Conservation (phyloP, 2,888 invertebrate species). For the Macrophya alboannulata region DNA sequence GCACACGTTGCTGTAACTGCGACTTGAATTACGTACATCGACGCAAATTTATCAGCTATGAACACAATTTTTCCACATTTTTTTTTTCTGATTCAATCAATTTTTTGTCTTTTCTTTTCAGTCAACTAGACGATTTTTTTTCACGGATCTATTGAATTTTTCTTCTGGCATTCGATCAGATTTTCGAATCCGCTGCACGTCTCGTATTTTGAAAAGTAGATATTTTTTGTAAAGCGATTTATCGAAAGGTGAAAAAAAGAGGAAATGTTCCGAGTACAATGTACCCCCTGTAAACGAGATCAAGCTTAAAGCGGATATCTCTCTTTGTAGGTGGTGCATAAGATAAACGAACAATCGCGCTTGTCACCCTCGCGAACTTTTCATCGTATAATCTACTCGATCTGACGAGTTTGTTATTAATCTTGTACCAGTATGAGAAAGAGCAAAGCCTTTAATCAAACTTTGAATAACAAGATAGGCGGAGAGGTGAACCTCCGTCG, state of each 20-base stretch:
- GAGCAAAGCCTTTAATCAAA: constrained; percentile 55
- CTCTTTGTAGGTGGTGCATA: constrained; percentile 11
- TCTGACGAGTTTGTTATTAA: constrained; percentile 53
- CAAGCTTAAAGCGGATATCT: not conserved
- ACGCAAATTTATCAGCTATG: not conserved
- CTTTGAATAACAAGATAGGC: constrained; percentile 57
- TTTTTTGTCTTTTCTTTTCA: too few species aligned
- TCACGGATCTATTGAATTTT: not conserved
- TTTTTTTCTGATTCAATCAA: not conserved
- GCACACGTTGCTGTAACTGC: not conserved
- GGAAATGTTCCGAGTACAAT: not conserved
- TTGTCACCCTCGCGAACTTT: constrained; percentile 43
- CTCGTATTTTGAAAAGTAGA: not conserved
- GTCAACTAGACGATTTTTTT: too few species aligned
- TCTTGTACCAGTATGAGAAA: constrained; percentile 46
- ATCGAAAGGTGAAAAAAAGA: not conserved
- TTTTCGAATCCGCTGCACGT: not conserved
- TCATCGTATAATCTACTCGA: constrained; percentile 47
- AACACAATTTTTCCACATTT: not conserved
- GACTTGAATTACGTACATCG: not conserved
- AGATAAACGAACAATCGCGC: constrained; percentile 43
- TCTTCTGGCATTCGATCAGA: not conserved
- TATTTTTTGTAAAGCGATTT: not conserved
- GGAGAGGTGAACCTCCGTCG: constrained; percentile 42
- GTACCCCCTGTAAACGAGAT: not conserved